Evolutionary conservation across 2,888 invertebrate genomes (phyloP), one percentile per base, ranked within the genome.

Genomic region (Drosophila merina): DNA sequence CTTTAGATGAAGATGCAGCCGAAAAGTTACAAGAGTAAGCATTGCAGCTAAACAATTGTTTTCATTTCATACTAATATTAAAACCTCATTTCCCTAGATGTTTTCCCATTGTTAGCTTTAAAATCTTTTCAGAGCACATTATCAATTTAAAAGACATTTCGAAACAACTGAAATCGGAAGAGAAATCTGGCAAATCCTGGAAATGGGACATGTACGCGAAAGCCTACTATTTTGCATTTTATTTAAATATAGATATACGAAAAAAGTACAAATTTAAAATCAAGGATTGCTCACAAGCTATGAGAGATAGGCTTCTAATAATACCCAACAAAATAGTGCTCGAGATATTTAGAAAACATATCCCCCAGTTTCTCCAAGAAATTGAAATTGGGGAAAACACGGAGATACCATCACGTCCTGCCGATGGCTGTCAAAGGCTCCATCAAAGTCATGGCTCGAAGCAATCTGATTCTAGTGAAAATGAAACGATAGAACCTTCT

Each of bases 221-320:
- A n/a, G 47, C 60, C 0, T 80, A 64, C 25, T 79, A 79, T 30
- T 45, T 77, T 14, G 59, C 30, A 0, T 80, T 78, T 25, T 79
- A 79, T 38, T 14, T 71, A 12, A 66, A 38, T 1, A 79, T 79
- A 2, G 59, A 74, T 40, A 75, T 79, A 10, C 75, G 79, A 1
- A n/a, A 75, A 1, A 50, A 26, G 14, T 74, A 59, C 12, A 4
- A 38, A 0, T 62, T 50, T 4, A 5, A 36, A 4, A 5, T 80
- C 1, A 25, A 10, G 3, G 44, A 52, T 0, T 73, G 79, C 8
- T 45, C 59, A 3, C 1, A 20, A 0, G 6, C 25, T 0, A 25
- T 79, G 47, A 51, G 10, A 1, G 10, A 66, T 0, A 68, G 49
- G 2, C 9, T 80, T 10, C 57, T 79, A 0, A 49, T 48, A 0